Evolutionary conservation across 2,888 invertebrate species (phyloP).

Genomic region (Drosophila infuscata): DNA sequence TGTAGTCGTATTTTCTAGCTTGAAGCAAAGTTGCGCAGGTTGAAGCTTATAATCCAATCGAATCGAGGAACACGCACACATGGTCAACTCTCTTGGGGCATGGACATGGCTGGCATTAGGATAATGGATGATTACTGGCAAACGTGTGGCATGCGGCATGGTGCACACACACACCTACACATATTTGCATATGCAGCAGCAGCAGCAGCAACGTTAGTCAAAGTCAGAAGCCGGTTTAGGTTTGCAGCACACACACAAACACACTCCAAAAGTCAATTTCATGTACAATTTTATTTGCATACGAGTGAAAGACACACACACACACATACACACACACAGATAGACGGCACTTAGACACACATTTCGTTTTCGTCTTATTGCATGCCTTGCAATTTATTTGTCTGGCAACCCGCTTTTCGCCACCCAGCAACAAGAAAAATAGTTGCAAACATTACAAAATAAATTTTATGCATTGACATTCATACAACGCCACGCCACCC

Average conservation of each 20-base stretch:
- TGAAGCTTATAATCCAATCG: conserved; percentile 73
- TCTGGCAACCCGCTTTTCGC: conserved; percentile 41
- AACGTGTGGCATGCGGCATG: conserved; percentile 75
- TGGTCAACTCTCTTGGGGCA: conserved; percentile 53
- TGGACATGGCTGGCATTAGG: conserved; percentile 76
- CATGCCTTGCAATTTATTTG: conserved; percentile 81
- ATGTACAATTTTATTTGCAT: conserved; percentile 80
- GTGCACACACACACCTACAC: conserved; percentile 15
- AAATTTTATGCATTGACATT: conserved; percentile 78
- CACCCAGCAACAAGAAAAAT: conserved; percentile 60
- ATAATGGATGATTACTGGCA: conserved; percentile 81
- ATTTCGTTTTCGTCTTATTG: conserved; percentile 71
- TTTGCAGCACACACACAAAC: conserved; percentile 32
- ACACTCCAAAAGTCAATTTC: conserved; percentile 73
- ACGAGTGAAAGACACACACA: conserved; percentile 34
- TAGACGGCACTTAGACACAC: conserved; percentile 62
- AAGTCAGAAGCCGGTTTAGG: conserved; percentile 73
- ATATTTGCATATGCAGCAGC: conserved; percentile 61
- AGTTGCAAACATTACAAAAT: conserved; percentile 72
- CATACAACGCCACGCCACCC: conserved; percentile 23
- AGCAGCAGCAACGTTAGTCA: conserved; percentile 77
- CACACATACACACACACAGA: not conserved
- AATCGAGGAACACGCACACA: conserved; percentile 29
- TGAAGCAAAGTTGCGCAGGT: conserved; percentile 35
- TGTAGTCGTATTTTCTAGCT: conserved; percentile 3